Conservation (phyloP, 2,113 vertebrate species). For the Xiphorhynchus elegans region DNA sequence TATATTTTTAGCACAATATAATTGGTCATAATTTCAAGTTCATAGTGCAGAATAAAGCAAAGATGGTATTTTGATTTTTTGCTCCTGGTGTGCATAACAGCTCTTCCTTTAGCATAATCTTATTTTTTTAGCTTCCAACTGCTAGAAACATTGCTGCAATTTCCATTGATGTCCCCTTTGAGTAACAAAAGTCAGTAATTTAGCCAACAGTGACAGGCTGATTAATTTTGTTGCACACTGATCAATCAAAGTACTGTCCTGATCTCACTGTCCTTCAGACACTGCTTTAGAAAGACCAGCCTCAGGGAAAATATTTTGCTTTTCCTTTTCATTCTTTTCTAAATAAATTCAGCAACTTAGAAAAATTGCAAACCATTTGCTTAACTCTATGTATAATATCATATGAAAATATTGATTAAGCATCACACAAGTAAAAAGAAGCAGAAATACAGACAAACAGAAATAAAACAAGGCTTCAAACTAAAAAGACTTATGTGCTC, state of each 20-base stretch:
- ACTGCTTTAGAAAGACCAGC: background rate
- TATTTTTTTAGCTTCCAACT: background rate
- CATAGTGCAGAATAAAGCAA: background rate
- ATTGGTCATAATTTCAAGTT: background rate
- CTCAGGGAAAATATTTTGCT: background rate
- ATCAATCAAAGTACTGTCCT: background rate
- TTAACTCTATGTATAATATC: background rate
- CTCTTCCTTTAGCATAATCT: background rate
- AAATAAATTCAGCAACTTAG: background rate
- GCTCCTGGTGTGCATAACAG: background rate
- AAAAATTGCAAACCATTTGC: background rate
- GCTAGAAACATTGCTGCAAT: conserved; percentile 29
- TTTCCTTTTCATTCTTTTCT: background rate
- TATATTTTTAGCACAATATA: background rate
- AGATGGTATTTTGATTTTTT: background rate
- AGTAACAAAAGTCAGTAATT: background rate
- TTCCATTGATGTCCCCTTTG: conserved; percentile 37
- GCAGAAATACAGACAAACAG: background rate
- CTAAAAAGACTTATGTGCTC: background rate
- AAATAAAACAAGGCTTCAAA: background rate
- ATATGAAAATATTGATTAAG: background rate
- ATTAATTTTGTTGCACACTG: conserved; percentile 22
- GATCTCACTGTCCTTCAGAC: conserved; percentile 4
- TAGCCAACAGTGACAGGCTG: background rate
- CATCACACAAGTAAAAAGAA: background rate